Evolutionary conservation across 2,113 vertebrate genomes (phyloP), one percentile per base, ranked within the genome.

Genomic region (Cochlearius cochlearius): DNA sequence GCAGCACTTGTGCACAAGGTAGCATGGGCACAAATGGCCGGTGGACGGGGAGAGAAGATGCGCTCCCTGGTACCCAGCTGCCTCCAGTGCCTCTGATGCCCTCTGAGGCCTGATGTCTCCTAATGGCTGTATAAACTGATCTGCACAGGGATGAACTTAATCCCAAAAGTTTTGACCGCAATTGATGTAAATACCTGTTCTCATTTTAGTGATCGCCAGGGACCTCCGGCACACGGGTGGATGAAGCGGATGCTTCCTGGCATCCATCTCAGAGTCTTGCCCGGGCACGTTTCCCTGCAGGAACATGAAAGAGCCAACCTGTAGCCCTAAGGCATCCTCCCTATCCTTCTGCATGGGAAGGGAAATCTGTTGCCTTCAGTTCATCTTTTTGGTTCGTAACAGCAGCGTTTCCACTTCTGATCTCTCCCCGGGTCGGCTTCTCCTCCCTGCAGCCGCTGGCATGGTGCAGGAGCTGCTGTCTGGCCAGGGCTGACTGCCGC

Each of bases 191-290:
- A 45, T 27, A 69, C 32, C 39, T 69, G 25, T 50, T 74, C 29
- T 75, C 5, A 4, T 63, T 81, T 58, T 23, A 47, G 34, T 16
- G 18, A 38, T 43, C 26, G 5, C 14, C 27, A 29, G 43, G 43
- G 25, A 49, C n/a, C n/a, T 77, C 30, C 0, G 0, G 23, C 25
- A 32, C 11, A 16, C 0, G 10, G 38, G 6, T 47, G 59, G 20
- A 23, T 26, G 49, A 80, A 73, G 27, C 6, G 2, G 15, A 21
- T 45, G 18, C 17, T 56, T 90, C 53, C n/a, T 41, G 10, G 43
- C 45, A 68, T 5, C 23, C 17, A 19, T 50, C 58, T 66, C 38
- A 25, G 21, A 49, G 32, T n/a, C 64, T 79, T 68, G 27, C 16
- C 26, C 1, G 2, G 29, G 19, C 8, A 4, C 13, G 3, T 68